Evolutionary conservation across 2,113 vertebrate species (phyloP).

Genomic region (Orycteropus afer): DNA sequence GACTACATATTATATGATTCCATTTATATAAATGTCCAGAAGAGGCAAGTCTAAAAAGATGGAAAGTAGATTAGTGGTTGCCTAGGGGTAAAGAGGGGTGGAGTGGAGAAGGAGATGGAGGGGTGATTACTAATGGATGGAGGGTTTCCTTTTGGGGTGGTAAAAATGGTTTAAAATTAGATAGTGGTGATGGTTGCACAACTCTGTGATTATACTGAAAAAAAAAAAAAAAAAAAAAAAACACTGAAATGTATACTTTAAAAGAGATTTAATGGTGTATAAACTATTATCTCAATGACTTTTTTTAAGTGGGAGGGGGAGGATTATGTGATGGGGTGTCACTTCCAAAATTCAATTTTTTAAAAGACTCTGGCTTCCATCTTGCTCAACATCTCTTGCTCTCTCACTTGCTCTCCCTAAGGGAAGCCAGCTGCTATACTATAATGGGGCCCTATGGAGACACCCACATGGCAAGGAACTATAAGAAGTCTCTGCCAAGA

Average conservation of each 20-base stretch:
- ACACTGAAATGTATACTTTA: not conserved
- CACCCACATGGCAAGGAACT: not conserved
- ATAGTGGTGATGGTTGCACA: not conserved
- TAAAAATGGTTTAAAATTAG: conserved; percentile 18
- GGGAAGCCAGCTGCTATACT: not conserved
- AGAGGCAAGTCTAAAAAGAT: not conserved
- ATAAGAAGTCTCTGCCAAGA: not conserved
- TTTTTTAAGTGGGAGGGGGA: not conserved
- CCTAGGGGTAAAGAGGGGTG: not conserved
- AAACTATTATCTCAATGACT: conserved; percentile 13
- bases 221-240: not conserved
- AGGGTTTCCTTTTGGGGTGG: not conserved
- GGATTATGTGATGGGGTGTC: too few relatives aligned
- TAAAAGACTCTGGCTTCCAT: not conserved
- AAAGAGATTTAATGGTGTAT: not conserved
- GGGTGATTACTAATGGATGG: not conserved
- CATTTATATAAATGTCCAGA: not conserved
- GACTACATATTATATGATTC: not conserved
- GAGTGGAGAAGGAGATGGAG: not conserved
- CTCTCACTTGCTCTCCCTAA: not conserved
- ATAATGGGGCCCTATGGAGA: not conserved
- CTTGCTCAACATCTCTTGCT: not conserved
- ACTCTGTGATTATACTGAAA: too few relatives aligned
- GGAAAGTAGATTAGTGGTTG: not conserved
- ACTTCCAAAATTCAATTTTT: not conserved